Base-by-base conservation (phyloP, 2,888 invertebrate species). In the Zele albiditarsus region DNA sequence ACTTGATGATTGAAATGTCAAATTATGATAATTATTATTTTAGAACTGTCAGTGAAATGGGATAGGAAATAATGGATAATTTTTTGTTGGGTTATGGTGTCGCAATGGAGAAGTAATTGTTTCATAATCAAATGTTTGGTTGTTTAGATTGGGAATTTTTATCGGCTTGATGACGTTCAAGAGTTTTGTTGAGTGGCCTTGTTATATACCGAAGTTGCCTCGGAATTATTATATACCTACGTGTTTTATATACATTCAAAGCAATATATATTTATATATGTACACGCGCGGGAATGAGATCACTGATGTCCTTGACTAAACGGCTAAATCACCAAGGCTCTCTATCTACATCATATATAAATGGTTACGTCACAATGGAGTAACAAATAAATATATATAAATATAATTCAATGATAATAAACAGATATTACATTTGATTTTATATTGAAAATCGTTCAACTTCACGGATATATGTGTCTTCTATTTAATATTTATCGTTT, bases 341-440 rank as follows among this genome's bases (percentile, higher is more conserved):
- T 20, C 53, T 20, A 20, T 53, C 8, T 53, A 53, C 20, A 23
- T 53, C 23, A 23, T 53, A n/a, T 46, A 46, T 75, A 72, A 75
- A 68, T 75, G 58, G 68, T 75, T 67, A 71, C 66, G 75, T 65
- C 65, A 65, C 63, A 46, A 46, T 46, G n/a, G 6, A 31, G 20
- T 31, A 31, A 63, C 28, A 31, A 20, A 33, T 28, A 28, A 28
- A 27, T 28, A 28, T 3, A 28, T 16, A 62, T n/a, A n/a, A n/a
- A 58, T 58, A 14, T 20, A 28, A 14, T 31, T 16, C 20, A 27
- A 57, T 23, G 4, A 57, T 57, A 12, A 20, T 23, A 10, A 58
- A 58, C 38, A 38, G 38, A 38, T 38, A 38, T 38, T 38, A 38
- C 38, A 12, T 8, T 38, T 38, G 38, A 38, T 38, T 38, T 38